These are phyloP conservation scores for Hestina assimilis DNA, from an alignment of 1,140 invertebrate species.

Conservation along the genomic window DNA sequence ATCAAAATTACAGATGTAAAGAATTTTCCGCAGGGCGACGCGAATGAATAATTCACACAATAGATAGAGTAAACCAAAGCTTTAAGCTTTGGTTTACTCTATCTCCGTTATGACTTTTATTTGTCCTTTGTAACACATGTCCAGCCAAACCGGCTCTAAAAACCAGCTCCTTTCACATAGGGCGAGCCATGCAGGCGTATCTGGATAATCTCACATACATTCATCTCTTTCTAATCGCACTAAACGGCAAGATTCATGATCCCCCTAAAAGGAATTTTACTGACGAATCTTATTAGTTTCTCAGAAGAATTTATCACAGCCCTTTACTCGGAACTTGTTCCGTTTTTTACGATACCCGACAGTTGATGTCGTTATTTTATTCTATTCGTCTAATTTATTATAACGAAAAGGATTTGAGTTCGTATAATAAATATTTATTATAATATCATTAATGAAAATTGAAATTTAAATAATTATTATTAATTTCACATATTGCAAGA, in stretches of 20 bases:
- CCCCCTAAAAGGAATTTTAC: constrained; percentile 62
- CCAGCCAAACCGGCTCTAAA: constrained; percentile 40
- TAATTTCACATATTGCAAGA: no score
- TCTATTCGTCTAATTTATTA: constrained; percentile 18
- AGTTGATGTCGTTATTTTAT: constrained; percentile 30
- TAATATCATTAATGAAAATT: background rate
- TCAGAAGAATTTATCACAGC: constrained; percentile 66
- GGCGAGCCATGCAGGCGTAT: constrained; percentile 49
- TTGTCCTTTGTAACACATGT: constrained; percentile 50
- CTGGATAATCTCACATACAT: constrained; percentile 57
- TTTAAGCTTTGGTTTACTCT: constrained; percentile 43
- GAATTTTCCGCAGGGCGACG: constrained; percentile 40
- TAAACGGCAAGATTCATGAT: constrained; percentile 58
- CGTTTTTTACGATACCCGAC: constrained; percentile 17
- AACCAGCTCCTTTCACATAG: constrained; percentile 28
- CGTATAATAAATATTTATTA: background rate
- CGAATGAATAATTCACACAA: constrained; percentile 57
- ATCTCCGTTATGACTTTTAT: constrained; percentile 64
- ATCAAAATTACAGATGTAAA: constrained; percentile 32
- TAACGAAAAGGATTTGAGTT: background rate
- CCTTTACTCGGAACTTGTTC: constrained; percentile 47
- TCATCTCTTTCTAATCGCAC: constrained; percentile 64
- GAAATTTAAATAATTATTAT: background rate
- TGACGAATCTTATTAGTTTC: constrained; percentile 61
- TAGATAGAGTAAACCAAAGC: no score